These are phyloP conservation scores for Heptranchias perlo DNA, from an alignment of 2,113 vertebrate genomes.

Conservation along the genomic window DNA sequence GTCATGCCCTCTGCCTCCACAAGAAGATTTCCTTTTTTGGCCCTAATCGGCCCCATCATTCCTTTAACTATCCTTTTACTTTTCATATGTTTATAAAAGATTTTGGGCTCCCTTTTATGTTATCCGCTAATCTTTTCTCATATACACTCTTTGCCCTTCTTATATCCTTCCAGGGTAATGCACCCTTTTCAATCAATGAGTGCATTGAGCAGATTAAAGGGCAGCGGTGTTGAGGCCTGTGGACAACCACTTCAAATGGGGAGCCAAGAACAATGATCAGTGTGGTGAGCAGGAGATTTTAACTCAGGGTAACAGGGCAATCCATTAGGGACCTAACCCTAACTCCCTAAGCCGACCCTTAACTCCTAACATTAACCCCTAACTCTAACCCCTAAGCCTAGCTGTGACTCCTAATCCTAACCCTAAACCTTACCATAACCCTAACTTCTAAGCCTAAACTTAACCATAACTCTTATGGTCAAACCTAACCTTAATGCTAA, in stretches of 20 bases:
- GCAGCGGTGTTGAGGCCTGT: neutral
- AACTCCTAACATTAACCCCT: neutral
- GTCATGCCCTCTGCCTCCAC: too few species aligned
- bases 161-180: neutral
- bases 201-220: neutral
- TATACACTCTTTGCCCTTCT: too few species aligned
- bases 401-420: neutral
- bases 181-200: neutral
- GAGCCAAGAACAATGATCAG: neutral
- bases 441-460: neutral
- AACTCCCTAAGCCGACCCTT: neutral
- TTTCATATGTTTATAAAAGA: too few species aligned
- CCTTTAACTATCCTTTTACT: too few species aligned
- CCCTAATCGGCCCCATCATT: too few species aligned
- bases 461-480: neutral
- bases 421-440: neutral
- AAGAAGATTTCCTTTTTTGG: too few species aligned
- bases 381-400: neutral
- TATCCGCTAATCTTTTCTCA: too few species aligned
- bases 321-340: neutral
- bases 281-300: neutral
- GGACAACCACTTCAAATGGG: neutral
- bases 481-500: neutral
- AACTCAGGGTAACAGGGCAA: neutral
- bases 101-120: too few species aligned